Evolutionary conservation across 2,113 vertebrate species (phyloP).

Genomic region (Mastomys natalensis): DNA sequence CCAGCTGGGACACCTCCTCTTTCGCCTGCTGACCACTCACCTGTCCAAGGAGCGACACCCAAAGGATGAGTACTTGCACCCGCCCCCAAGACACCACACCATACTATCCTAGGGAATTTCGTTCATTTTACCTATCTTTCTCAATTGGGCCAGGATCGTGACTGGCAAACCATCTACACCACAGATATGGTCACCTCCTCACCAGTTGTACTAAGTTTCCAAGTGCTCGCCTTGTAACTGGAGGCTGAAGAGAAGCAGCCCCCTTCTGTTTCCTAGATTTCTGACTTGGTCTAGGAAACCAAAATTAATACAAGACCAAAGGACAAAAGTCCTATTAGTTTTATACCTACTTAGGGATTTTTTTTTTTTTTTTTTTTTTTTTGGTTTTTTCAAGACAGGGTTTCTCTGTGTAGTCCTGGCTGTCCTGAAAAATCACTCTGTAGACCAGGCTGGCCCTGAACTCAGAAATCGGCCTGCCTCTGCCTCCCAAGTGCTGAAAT

Average conservation of each 20-base stretch:
- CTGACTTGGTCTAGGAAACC: neutral
- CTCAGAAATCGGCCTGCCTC: too few species aligned
- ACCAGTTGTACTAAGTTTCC: neutral
- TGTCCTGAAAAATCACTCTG: too few species aligned
- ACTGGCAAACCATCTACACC: neutral
- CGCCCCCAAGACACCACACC: neutral
- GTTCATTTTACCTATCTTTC: neutral
- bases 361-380: neutral
- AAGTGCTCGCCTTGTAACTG: neutral
- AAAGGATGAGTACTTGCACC: neutral
- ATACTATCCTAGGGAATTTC: neutral
- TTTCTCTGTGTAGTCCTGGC: too few species aligned
- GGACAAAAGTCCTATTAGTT: neutral
- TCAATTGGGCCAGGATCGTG: neutral
- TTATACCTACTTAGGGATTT: neutral
- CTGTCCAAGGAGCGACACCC: slow-evolving; percentile 80
- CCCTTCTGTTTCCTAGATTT: neutral
- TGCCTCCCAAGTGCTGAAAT: too few species aligned
- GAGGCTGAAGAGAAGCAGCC: neutral
- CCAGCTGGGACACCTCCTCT: slow-evolving; percentile 92
- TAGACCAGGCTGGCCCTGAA: too few species aligned
- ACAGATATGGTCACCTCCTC: neutral
- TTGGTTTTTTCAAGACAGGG: too few species aligned
- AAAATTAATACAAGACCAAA: neutral
- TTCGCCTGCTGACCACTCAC: slow-evolving; percentile 92